phyloP scores from a whole-genome alignment of 2,113 vertebrate genomes.

The Proteles cristata region DNA sequence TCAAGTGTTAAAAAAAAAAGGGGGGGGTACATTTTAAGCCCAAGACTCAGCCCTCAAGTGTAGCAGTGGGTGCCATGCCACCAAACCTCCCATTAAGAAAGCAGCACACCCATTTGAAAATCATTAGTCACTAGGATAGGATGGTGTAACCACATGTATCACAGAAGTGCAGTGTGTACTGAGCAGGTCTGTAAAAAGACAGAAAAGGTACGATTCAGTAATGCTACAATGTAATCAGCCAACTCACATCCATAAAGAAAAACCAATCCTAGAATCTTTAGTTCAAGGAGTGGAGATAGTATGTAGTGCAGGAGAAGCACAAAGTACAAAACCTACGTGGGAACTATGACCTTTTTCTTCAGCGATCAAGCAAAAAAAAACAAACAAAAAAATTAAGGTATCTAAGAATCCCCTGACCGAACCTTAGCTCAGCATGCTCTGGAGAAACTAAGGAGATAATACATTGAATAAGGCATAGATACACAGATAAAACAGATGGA shows the following conservation, averaged over 20 bases:
- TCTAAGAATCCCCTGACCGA: neutral
- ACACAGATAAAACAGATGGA: neutral
- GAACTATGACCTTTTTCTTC: neutral
- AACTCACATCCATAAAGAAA: conserved; percentile 71
- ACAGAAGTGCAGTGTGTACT: neutral
- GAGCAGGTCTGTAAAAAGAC: conserved; percentile 72
- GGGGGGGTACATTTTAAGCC: neutral
- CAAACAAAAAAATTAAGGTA: neutral
- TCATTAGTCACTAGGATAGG: neutral
- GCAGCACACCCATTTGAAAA: accelerated
- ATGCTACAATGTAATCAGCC: conserved; percentile 71
- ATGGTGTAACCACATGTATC: neutral
- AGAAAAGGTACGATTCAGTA: conserved; percentile 76
- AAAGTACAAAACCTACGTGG: neutral
- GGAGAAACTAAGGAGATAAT: neutral
- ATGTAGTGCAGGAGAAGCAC: accelerated
- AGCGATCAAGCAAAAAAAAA: neutral
- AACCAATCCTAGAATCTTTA: neutral
- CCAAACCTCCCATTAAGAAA: neutral
- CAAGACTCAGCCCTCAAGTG: neutral
- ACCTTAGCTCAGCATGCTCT: neutral
- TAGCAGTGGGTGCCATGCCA: neutral
- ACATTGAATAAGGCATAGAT: neutral
- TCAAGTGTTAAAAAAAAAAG: neutral
- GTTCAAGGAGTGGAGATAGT: neutral